Evolutionary conservation across 2,888 invertebrate genomes (phyloP), one percentile per base, ranked within the genome.

Genomic region (Campoletis raptor): DNA sequence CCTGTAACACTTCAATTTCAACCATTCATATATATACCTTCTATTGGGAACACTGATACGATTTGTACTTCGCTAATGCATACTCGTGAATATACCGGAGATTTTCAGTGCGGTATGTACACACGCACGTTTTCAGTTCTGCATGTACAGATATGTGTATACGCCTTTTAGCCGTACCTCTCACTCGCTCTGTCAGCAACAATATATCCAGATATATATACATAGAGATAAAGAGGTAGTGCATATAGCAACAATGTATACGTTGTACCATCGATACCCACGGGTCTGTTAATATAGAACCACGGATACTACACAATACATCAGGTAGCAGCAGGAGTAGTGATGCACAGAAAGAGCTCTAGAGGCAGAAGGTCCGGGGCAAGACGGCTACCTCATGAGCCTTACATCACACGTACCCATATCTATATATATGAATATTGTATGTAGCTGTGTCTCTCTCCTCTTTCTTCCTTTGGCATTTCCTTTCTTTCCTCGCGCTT

Each of bases 401-500:
- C 40, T 40, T 37, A 69, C 21, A 36, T 10, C 42, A n/a, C 52
- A 67, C 40, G 48, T 21, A 69, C 24, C 40, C 54, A 18, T 18
- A 52, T 37, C 30, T 30, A 66, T 36, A 36, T 24, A 48, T n/a
- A 64, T 8, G 54, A 9, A 48, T 37, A 37, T 73, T 37, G 10
- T 40, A 54, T 52, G 24, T 36, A 67, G 57, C 70, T 45, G 36
- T 79, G 54, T 70, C 78, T 77, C 10, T 48, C 79, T 83, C 74
- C 83, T 79, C 74, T 83, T 73, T 54, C 72, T 61, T 73, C 24
- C 64, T 76, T 73, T 78, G 78, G 70, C 73, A 86, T 66, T 70
- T 74, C 73, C 77, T 76, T 85, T 83, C 85, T 83, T 86, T 70
- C 77, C 67, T 74, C 67, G 73, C 79, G 78, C 79, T 84, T 87